A percentile compares a stretch with the other conserved stretches of the same genome.
Evolutionary conservation across 2,797 vertebrate species (phyloP).

Genomic region (Varecia variegata): DNA sequence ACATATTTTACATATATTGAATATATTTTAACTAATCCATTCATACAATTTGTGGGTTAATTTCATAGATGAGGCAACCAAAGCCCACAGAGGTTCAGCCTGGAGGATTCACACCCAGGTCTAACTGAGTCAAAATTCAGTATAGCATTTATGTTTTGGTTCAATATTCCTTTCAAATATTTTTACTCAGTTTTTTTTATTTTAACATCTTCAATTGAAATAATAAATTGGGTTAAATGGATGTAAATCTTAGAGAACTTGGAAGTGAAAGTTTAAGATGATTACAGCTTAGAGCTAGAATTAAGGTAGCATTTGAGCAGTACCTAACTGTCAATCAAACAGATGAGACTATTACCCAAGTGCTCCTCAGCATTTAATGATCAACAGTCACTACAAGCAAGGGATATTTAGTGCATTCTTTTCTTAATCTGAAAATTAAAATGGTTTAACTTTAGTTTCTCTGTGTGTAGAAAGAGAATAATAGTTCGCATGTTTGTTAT

Average conservation of each 20-base stretch:
- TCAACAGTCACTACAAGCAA: background rate
- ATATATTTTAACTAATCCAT: background rate
- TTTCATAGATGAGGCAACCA: background rate
- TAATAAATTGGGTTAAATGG: background rate
- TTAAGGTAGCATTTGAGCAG: background rate
- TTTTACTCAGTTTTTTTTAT: background rate
- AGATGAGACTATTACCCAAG: background rate
- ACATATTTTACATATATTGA: background rate
- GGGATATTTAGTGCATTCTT: background rate
- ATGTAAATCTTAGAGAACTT: background rate
- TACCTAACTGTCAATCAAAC: background rate
- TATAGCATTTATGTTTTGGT: background rate
- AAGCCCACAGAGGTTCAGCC: background rate
- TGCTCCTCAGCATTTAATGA: background rate
- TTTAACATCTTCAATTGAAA: background rate
- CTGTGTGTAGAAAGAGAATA: background rate
- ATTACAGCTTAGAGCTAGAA: background rate
- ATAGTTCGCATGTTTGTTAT: background rate
- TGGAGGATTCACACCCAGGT: background rate
- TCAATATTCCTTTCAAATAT: constrained; percentile 12
- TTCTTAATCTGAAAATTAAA: background rate
- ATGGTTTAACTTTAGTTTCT: background rate
- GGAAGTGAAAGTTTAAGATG: background rate
- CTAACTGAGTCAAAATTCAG: background rate
- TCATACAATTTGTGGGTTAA: background rate